Percentiles rank a stretch among this genome's conserved stretches.
These are phyloP conservation scores for Drosophila yooni DNA, from an alignment of 2,888 invertebrate genomes.

Conservation along the genomic window DNA sequence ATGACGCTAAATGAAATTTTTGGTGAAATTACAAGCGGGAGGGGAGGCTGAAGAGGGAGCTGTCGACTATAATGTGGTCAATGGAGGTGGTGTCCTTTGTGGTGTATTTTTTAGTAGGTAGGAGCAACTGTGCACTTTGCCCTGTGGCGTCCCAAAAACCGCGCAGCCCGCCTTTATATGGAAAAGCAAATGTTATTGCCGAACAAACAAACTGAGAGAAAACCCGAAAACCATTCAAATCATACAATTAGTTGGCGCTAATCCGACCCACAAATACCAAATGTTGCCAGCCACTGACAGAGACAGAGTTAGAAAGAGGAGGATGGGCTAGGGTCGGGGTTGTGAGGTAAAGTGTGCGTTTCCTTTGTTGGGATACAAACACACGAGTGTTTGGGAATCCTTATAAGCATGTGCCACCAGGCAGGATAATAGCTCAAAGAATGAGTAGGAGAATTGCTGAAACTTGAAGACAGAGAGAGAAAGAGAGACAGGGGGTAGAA, in stretches of 20 bases:
- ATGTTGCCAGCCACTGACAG: neutral
- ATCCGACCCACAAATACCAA: constrained; percentile 74
- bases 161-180: constrained; percentile 38
- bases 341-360: constrained; percentile 11
- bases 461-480: neutral
- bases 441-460: constrained; percentile 2
- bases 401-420: constrained; percentile 54
- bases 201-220: constrained; percentile 66
- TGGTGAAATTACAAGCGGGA: constrained; percentile 10
- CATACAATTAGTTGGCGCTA: constrained; percentile 77
- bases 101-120: neutral
- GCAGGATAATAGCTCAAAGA: constrained; percentile 31
- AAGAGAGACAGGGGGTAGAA: too few relatives aligned
- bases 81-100: neutral
- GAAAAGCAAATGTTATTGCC: constrained; percentile 74
- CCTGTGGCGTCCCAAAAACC: constrained; percentile 6
- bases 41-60: neutral
- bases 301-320: neutral
- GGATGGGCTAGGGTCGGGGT: neutral
- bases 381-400: constrained; percentile 57
- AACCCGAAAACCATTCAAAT: constrained; percentile 79
- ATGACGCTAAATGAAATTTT: constrained; percentile 52
- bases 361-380: constrained; percentile 59
- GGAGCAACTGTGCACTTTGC: constrained; percentile 8
- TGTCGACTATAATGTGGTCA: constrained; percentile 6